Conservation (phyloP, 2,888 invertebrate genomes). For the Pseudococcus jackbeardsleyi region DNA sequence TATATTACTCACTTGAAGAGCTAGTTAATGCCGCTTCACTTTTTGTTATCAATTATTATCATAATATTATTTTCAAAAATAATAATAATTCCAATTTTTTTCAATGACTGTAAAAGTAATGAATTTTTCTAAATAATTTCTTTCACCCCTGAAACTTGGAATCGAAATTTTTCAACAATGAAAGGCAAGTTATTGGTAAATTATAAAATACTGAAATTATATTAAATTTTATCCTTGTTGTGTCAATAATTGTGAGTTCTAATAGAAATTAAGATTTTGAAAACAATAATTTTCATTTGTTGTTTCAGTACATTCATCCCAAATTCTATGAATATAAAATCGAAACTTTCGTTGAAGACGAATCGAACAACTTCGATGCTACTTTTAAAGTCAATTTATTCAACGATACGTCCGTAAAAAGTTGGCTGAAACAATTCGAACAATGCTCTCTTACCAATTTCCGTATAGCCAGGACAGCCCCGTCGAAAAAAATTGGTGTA, state of each 20-base stretch:
- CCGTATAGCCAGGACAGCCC: conserved; percentile 21
- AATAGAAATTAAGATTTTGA: background rate
- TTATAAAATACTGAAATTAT: background rate
- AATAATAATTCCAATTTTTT: background rate
- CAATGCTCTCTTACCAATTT: conserved; percentile 20
- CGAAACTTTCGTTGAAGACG: background rate
- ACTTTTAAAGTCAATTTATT: conserved; percentile 24
- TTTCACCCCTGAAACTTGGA: background rate
- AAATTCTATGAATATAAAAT: conserved; percentile 37
- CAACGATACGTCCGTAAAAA: background rate
- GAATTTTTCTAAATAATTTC: background rate
- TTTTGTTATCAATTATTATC: too few relatives aligned
- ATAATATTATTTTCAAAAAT: too few relatives aligned
- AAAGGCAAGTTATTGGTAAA: background rate
- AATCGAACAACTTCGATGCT: conserved; percentile 20
- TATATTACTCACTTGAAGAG: background rate
- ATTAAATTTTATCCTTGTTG: background rate
- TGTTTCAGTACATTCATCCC: conserved; percentile 12
- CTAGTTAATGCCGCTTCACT: background rate
- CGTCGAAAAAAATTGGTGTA: conserved; percentile 13
- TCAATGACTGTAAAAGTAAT: too few relatives aligned
- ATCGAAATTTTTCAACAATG: background rate
- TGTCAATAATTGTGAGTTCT: background rate
- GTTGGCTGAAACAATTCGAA: conserved; percentile 30
- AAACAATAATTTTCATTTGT: background rate